phyloP scores from a whole-genome alignment of 2,113 vertebrate genomes.

The Anoura caudifer region DNA sequence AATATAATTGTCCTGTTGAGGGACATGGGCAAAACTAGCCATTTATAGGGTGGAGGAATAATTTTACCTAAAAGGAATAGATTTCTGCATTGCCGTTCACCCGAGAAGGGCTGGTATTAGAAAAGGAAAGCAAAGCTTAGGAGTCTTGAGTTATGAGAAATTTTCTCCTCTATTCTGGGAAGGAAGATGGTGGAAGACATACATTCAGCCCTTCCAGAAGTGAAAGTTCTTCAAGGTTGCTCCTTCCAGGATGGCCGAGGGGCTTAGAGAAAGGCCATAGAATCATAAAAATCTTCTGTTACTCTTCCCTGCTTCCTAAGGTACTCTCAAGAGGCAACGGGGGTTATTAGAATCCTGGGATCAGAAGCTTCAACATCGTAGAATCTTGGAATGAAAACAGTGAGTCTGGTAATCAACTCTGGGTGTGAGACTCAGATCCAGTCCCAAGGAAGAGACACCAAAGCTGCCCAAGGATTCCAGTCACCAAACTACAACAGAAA shows the following conservation, averaged over 20 bases:
- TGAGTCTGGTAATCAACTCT: background rate
- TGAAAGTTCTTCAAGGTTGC: background rate
- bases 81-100: background rate
- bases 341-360: background rate
- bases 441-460: background rate
- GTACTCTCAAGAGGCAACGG: background rate
- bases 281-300: background rate
- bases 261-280: background rate
- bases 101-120: background rate
- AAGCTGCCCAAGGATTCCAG: background rate
- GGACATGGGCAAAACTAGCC: background rate
- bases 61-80: background rate
- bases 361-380: background rate
- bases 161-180: background rate
- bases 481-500: background rate
- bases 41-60: background rate
- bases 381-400: background rate
- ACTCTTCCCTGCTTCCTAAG: background rate
- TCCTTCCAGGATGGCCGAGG: background rate
- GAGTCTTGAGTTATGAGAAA: background rate
- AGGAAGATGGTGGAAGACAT: background rate
- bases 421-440: background rate
- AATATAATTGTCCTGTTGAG: background rate
- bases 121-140: background rate
- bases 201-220: background rate